phyloP scores from a whole-genome alignment of 2,113 vertebrate species.

The Crotalus tigris region DNA sequence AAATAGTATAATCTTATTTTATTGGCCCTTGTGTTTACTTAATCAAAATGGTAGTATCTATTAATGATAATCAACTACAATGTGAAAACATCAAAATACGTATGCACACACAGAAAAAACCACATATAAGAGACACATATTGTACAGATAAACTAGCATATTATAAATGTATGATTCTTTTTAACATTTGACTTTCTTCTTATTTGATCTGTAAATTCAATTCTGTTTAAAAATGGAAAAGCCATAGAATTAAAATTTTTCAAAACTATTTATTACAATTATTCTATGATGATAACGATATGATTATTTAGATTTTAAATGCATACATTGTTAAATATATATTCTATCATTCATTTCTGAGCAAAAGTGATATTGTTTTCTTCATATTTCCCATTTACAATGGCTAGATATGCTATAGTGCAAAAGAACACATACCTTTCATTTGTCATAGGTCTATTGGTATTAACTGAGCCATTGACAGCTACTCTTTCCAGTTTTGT shows the following conservation, averaged over 20 bases:
- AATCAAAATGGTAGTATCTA: slow-evolving; percentile 14
- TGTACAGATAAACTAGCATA: neutral
- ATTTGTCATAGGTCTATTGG: neutral
- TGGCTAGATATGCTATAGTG: neutral
- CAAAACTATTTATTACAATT: neutral
- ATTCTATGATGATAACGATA: neutral
- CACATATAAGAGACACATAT: neutral
- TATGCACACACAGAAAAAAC: neutral
- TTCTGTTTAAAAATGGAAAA: neutral
- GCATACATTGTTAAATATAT: neutral
- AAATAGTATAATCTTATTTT: slow-evolving; percentile 44
- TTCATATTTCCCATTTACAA: neutral
- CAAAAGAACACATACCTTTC: neutral
- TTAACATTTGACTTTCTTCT: slow-evolving; percentile 14
- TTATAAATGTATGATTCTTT: neutral
- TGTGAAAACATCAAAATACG: neutral
- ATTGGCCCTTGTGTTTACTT: slow-evolving; percentile 50
- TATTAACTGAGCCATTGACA: neutral
- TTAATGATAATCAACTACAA: slow-evolving; percentile 31
- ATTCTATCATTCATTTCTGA: neutral
- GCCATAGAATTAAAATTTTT: neutral
- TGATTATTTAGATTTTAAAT: neutral
- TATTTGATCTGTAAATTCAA: slow-evolving; percentile 5
- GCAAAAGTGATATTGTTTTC: neutral
- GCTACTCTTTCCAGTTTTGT: neutral